Conservation (phyloP, 2,113 vertebrate species). For the Tamias sibiricus region DNA sequence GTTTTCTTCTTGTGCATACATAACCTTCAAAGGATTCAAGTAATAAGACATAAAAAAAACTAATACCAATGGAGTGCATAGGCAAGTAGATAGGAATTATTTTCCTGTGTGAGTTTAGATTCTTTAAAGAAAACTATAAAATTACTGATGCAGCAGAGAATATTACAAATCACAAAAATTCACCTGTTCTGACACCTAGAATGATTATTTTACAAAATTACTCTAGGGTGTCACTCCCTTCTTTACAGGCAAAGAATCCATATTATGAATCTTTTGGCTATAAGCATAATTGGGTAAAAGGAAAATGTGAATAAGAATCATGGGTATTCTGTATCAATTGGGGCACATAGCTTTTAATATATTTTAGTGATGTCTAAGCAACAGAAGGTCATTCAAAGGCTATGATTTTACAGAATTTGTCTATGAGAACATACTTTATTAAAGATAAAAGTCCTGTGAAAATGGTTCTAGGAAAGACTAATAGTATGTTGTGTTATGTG, state of each 20-base stretch:
- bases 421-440: background rate
- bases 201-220: slow-evolving; percentile 36
- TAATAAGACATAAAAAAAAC: slow-evolving; percentile 38
- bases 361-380: background rate
- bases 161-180: slow-evolving; percentile 43
- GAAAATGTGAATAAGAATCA: background rate
- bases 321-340: background rate
- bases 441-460: slow-evolving; percentile 20
- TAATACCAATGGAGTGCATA: slow-evolving; percentile 28
- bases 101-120: slow-evolving; percentile 31
- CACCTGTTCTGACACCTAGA: background rate
- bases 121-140: slow-evolving; percentile 46
- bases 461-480: background rate
- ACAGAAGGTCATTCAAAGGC: background rate
- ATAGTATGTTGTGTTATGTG: background rate
- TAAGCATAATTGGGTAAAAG: slow-evolving; percentile 9
- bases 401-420: background rate
- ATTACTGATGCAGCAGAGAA: background rate
- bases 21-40: slow-evolving; percentile 5
- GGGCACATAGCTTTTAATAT: background rate
- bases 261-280: background rate
- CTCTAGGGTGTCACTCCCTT: background rate
- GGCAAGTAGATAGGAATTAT: background rate
- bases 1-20: background rate
- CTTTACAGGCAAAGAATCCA: background rate